A percentile compares a stretch with the other conserved stretches of the same genome.
Evolutionary conservation across 2,113 vertebrate species (phyloP).

Genomic region (Mungos mungo): DNA sequence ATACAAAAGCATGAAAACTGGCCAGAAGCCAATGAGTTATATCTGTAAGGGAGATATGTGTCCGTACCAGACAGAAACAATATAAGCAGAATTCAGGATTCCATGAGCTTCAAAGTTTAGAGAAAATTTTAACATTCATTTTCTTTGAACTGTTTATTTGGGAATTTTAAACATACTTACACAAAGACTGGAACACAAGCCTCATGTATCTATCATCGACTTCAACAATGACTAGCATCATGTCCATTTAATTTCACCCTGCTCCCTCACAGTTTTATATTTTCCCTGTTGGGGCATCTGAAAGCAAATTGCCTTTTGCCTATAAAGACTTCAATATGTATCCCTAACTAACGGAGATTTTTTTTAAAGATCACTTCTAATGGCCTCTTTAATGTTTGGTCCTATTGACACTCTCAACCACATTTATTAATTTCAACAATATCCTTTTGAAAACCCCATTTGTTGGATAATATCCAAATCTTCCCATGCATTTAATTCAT

Average conservation of each 20-base stretch:
- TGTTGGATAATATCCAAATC: neutral
- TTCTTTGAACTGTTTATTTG: neutral
- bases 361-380: slow-evolving; percentile 19
- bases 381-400: neutral
- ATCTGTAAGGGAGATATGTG: rapidly evolving
- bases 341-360: neutral
- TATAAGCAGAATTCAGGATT: neutral
- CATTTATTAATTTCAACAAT: neutral
- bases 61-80: neutral
- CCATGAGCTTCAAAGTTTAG: neutral
- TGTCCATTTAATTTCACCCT: neutral
- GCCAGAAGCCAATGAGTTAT: neutral
- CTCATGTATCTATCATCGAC: neutral
- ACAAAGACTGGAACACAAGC: neutral
- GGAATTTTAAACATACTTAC: neutral
- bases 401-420: neutral
- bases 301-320: neutral
- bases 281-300: neutral
- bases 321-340: neutral
- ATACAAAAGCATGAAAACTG: neutral
- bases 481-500: neutral
- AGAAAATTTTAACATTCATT: neutral
- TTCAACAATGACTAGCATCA: neutral
- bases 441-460: neutral
- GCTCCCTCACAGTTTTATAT: neutral